These are phyloP conservation scores for Trochalopteron elliotii DNA, from an alignment of 2,113 vertebrate genomes.

Conservation along the genomic window DNA sequence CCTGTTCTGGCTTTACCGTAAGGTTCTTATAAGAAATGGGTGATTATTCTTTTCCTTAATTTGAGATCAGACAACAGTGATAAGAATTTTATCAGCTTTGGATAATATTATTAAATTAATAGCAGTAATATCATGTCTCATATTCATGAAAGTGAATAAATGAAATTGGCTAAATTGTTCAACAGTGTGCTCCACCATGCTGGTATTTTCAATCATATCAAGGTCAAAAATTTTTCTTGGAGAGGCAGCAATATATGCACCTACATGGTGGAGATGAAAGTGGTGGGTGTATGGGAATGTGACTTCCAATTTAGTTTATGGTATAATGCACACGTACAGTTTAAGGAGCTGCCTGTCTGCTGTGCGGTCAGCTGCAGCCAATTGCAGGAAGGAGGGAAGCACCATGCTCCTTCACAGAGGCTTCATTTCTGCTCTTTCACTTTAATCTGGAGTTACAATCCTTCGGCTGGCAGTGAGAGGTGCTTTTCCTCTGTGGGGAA, in stretches of 20 bases:
- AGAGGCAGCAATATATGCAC: not conserved
- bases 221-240: not conserved
- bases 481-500: not conserved
- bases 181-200: not conserved
- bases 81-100: constrained; percentile 1
- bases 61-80: not conserved
- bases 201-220: not conserved
- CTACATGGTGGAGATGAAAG: not conserved
- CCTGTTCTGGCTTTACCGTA: not conserved
- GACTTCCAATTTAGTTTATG: constrained; percentile 7
- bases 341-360: not conserved
- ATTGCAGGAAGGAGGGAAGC: not conserved
- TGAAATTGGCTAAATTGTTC: not conserved
- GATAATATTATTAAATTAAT: constrained; percentile 15
- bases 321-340: not conserved
- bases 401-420: not conserved
- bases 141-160: not conserved
- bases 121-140: not conserved
- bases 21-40: not conserved
- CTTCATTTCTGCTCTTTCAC: not conserved
- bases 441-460: not conserved
- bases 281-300: not conserved
- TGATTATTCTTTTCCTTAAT: not conserved
- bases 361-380: not conserved
- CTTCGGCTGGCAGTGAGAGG: not conserved